Conservation (phyloP, 2,888 invertebrate genomes). For the Neria commutata region DNA sequence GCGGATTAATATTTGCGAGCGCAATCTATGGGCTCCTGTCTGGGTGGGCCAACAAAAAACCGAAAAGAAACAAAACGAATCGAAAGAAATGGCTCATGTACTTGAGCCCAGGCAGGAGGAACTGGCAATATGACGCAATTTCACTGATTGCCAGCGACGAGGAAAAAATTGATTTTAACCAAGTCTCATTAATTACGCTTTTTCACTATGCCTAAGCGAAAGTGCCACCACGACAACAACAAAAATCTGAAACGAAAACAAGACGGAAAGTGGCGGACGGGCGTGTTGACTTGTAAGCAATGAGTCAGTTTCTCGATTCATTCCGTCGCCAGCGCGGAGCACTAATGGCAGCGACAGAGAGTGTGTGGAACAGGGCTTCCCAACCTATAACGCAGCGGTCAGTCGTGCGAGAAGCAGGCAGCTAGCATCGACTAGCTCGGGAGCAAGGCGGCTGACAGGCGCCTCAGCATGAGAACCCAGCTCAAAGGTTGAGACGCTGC, state of each 20-base stretch:
- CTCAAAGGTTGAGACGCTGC: no score
- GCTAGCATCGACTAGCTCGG: no score
- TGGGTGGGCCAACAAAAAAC: not conserved
- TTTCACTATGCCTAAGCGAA: not conserved
- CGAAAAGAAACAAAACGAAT: no score
- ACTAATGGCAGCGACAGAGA: not conserved
- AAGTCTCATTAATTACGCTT: not conserved
- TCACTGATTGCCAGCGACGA: no score
- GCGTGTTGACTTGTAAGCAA: not conserved
- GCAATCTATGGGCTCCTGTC: not conserved
- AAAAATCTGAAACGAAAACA: not conserved
- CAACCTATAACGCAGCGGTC: no score
- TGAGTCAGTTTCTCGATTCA: not conserved
- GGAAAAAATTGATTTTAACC: not conserved
- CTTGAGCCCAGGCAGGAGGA: no score
- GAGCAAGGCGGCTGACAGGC: no score
- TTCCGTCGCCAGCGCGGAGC: not conserved
- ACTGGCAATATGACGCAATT: not conserved
- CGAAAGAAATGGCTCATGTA: no score
- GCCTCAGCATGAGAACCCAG: no score
- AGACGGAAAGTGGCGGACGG: not conserved
- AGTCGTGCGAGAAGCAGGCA: no score
- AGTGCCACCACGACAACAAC: not conserved
- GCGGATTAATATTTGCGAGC: not conserved
- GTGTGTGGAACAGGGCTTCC: no score